A percentile compares a stretch with the other conserved stretches of the same genome.
phyloP scores from a whole-genome alignment of 2,797 vertebrate species.

The Benthosema pterotum region DNA sequence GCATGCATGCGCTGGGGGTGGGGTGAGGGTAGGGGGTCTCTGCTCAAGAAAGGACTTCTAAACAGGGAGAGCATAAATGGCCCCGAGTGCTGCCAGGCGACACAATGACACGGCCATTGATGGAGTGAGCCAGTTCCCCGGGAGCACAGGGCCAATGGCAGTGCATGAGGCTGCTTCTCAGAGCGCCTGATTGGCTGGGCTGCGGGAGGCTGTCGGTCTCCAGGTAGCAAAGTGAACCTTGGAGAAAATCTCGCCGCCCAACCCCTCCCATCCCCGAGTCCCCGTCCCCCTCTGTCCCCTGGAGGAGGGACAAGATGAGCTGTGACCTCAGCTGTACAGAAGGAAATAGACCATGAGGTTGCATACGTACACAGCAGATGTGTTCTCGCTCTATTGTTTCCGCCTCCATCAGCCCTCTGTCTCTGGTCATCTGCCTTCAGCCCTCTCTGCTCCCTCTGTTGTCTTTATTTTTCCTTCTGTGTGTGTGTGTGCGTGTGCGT shows the following conservation, averaged over 20 bases:
- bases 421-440: slow-evolving; percentile 4
- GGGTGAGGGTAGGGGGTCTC: slow-evolving; percentile 48
- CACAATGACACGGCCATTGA: slow-evolving; percentile 75
- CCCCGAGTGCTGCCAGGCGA: slow-evolving; percentile 66
- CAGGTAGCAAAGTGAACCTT: slow-evolving; percentile 78
- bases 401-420: not conserved
- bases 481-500: slow-evolving; percentile 11
- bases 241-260: slow-evolving; percentile 61
- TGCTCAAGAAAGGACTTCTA: slow-evolving; percentile 52
- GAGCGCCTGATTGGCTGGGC: slow-evolving; percentile 72
- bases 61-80: slow-evolving; percentile 68
- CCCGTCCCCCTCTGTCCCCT: slow-evolving; percentile 36
- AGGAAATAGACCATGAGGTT: slow-evolving; percentile 39
- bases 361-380: slow-evolving; percentile 27
- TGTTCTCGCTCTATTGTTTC: slow-evolving; percentile 12
- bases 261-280: slow-evolving; percentile 21
- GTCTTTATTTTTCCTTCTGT: slow-evolving; percentile 4
- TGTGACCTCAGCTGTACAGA: slow-evolving; percentile 58
- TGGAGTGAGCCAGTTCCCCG: slow-evolving; percentile 67
- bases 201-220: slow-evolving; percentile 74
- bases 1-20: slow-evolving; percentile 42
- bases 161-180: slow-evolving; percentile 64
- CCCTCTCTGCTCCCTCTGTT: slow-evolving; percentile 1
- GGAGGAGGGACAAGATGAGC: slow-evolving; percentile 35
- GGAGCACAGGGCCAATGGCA: slow-evolving; percentile 69